Conservation (phyloP, 2,888 invertebrate genomes). For the Scrobipalpa atriplicella region DNA sequence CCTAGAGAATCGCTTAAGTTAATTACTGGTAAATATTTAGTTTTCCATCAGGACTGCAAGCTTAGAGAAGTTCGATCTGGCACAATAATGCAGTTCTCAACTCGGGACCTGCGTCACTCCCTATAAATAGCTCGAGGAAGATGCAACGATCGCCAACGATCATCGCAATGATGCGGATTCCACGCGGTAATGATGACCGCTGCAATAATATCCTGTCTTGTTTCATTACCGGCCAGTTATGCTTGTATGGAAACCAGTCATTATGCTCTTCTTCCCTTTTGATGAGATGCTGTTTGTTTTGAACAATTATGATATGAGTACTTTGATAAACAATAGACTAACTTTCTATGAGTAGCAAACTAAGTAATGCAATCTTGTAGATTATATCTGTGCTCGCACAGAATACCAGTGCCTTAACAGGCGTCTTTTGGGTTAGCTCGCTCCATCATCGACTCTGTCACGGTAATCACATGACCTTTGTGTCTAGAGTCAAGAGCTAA, state of each 20-base stretch:
- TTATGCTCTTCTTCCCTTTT: neutral
- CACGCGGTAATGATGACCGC: slow-evolving; percentile 37
- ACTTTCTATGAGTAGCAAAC: too few species aligned
- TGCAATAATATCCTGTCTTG: slow-evolving; percentile 38
- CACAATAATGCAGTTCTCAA: slow-evolving; percentile 30
- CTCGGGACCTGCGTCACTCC: slow-evolving; percentile 51
- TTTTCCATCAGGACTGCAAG: neutral
- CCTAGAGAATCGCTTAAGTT: too few species aligned
- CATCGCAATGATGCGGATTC: slow-evolving; percentile 41
- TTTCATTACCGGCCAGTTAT: slow-evolving; percentile 28
- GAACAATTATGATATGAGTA: too few species aligned
- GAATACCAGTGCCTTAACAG: too few species aligned
- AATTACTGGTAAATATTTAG: too few species aligned
- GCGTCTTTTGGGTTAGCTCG: too few species aligned
- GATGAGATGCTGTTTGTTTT: slow-evolving; percentile 8
- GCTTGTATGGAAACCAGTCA: slow-evolving; percentile 8
- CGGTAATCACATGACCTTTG: too few species aligned
- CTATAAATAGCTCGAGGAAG: slow-evolving; percentile 51
- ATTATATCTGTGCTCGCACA: too few species aligned
- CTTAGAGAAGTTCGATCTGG: slow-evolving; percentile 10
- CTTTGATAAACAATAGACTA: too few species aligned
- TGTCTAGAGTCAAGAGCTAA: too few species aligned
- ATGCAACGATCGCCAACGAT: slow-evolving; percentile 43
- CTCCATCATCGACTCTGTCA: too few species aligned
- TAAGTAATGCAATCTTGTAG: too few species aligned